Conservation (phyloP, 2,888 invertebrate genomes). For the Dryocosmus kuriphilus region DNA sequence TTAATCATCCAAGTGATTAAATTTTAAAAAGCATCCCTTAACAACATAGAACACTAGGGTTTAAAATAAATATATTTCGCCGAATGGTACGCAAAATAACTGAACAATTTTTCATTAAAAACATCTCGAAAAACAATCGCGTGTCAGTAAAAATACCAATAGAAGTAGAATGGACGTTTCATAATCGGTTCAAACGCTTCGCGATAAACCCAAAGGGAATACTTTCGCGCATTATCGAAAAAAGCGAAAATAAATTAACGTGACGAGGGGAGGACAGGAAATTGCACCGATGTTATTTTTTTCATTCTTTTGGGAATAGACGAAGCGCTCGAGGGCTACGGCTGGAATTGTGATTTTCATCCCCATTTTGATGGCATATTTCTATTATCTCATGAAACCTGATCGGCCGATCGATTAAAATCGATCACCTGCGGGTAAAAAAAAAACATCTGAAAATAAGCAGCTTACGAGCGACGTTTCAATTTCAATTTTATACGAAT, state of each 20-base stretch:
- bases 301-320: not conserved
- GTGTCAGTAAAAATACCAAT: not conserved
- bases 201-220: slow-evolving; percentile 1
- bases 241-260: slow-evolving; percentile 15
- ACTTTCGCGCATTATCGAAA: slow-evolving; percentile 9
- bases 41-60: not conserved
- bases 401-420: slow-evolving; percentile 11
- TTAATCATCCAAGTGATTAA: no score
- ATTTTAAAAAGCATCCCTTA: no score
- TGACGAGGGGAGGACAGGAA: not conserved
- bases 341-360: slow-evolving; percentile 16
- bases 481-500: not conserved
- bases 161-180: not conserved
- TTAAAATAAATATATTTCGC: not conserved
- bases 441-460: not conserved
- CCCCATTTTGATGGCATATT: not conserved
- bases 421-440: not conserved
- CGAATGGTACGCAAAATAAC: not conserved
- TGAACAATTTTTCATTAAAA: not conserved
- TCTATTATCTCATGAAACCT: slow-evolving; percentile 25
- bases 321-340: not conserved
- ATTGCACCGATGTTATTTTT: slow-evolving; percentile 9
- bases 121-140: not conserved
- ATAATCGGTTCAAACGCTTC: not conserved
- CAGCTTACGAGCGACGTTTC: slow-evolving; percentile 8